Evolutionary conservation across 1,140 invertebrate genomes (phyloP).

Genomic region (Zaprionus davidi): DNA sequence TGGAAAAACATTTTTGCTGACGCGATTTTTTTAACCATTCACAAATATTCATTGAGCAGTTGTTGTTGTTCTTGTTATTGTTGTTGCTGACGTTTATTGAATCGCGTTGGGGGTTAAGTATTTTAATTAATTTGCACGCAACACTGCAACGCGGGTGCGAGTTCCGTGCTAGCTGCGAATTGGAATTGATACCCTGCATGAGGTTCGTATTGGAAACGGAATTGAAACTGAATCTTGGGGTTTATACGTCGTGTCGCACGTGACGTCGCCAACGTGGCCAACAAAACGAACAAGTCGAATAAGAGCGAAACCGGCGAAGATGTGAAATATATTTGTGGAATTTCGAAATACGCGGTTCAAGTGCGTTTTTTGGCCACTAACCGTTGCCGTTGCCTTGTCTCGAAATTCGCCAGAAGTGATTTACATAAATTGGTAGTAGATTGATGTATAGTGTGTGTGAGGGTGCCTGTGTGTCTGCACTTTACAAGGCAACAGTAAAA

Average conservation of each 20-base stretch:
- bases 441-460: background rate
- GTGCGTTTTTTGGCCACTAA: slow-evolving; percentile 67
- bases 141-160: slow-evolving; percentile 35
- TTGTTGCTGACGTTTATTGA: slow-evolving; percentile 37
- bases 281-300: slow-evolving; percentile 10
- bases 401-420: slow-evolving; percentile 32
- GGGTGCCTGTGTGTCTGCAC: background rate
- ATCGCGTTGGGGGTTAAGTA: slow-evolving; percentile 49
- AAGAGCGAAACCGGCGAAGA: slow-evolving; percentile 1
- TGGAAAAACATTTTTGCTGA: slow-evolving; percentile 40
- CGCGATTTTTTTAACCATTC: slow-evolving; percentile 47
- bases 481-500: slow-evolving; percentile 44
- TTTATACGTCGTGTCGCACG: slow-evolving; percentile 51
- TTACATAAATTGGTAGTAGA: slow-evolving; percentile 49
- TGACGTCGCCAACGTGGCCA: slow-evolving; percentile 57
- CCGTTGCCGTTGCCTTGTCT: slow-evolving; percentile 22
- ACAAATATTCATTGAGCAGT: slow-evolving; percentile 53
- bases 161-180: slow-evolving; percentile 32
- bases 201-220: slow-evolving; percentile 32
- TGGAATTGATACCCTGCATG: background rate
- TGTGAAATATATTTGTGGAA: slow-evolving; percentile 29
- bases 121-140: slow-evolving; percentile 70
- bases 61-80: slow-evolving; percentile 5
- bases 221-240: slow-evolving; percentile 11
- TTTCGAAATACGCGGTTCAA: slow-evolving; percentile 66